Conservation (phyloP, 2,797 vertebrate genomes). For the Aeoliscus strigatus region DNA sequence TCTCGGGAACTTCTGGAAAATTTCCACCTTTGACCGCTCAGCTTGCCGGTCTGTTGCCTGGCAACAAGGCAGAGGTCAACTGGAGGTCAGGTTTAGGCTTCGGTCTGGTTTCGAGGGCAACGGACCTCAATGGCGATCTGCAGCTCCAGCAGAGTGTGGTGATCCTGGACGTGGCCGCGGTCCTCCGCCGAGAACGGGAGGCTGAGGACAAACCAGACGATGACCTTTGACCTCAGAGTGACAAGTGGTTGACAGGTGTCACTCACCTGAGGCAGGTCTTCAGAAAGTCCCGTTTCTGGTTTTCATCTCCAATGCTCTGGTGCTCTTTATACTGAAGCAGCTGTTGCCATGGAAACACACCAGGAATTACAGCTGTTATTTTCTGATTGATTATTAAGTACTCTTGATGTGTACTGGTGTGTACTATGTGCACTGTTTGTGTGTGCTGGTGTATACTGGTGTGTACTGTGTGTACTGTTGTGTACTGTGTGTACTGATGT, state of each 20-base stretch:
- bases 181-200: conserved; percentile 87
- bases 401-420: not conserved
- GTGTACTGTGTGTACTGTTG: not conserved
- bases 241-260: not conserved
- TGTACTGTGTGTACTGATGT: not conserved
- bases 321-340: conserved; percentile 90
- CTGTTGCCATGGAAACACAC: conserved; percentile 63
- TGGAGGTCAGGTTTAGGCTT: not conserved
- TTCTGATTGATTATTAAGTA: no score
- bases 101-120: conserved; percentile 9
- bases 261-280: conserved; percentile 87
- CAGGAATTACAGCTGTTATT: no score
- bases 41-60: conserved; percentile 82
- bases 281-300: conserved; percentile 86
- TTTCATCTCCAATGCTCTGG: conserved; percentile 83
- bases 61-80: conserved; percentile 6
- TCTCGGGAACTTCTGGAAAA: conserved; percentile 88
- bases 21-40: conserved; percentile 77
- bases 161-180: conserved; percentile 82
- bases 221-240: no score
- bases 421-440: not conserved
- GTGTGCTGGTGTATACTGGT: not conserved
- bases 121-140: conserved; percentile 94
- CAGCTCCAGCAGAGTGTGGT: conserved; percentile 89
- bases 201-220: conserved; percentile 36